These are phyloP conservation scores for Rhinichthys osculus DNA, from an alignment of 2,797 vertebrate genomes.

Conservation along the genomic window DNA sequence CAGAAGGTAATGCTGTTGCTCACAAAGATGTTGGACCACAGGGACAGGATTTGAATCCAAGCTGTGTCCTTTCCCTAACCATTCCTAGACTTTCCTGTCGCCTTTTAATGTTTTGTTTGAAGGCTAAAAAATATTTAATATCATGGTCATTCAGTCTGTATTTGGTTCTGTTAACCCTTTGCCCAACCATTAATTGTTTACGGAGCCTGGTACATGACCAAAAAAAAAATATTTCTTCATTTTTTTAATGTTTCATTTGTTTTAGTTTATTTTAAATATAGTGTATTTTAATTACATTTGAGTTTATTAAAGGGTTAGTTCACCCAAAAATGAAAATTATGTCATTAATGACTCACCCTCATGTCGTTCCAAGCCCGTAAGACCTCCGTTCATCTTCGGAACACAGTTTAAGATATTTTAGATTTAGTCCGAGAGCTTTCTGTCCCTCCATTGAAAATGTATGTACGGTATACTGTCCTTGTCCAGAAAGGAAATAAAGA, in stretches of 20 bases:
- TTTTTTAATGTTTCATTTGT: not conserved
- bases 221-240: too few species aligned
- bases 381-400: too few species aligned
- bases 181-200: not conserved
- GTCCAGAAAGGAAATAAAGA: too few species aligned
- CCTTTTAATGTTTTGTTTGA: not conserved
- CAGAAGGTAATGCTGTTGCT: constrained; percentile 1
- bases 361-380: too few species aligned
- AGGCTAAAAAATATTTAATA: not conserved
- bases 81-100: not conserved
- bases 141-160: not conserved
- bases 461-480: too few species aligned
- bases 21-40: not conserved
- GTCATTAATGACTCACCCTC: too few species aligned
- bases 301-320: too few species aligned
- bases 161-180: not conserved
- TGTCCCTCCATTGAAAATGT: too few species aligned
- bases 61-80: not conserved
- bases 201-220: not conserved
- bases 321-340: too few species aligned
- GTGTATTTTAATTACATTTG: too few species aligned
- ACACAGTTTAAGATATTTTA: too few species aligned
- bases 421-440: too few species aligned
- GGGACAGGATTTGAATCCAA: not conserved
- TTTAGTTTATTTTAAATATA: not conserved